These are phyloP conservation scores for Mamestra brassicae DNA, from an alignment of 2,888 invertebrate species.

Conservation along the genomic window DNA sequence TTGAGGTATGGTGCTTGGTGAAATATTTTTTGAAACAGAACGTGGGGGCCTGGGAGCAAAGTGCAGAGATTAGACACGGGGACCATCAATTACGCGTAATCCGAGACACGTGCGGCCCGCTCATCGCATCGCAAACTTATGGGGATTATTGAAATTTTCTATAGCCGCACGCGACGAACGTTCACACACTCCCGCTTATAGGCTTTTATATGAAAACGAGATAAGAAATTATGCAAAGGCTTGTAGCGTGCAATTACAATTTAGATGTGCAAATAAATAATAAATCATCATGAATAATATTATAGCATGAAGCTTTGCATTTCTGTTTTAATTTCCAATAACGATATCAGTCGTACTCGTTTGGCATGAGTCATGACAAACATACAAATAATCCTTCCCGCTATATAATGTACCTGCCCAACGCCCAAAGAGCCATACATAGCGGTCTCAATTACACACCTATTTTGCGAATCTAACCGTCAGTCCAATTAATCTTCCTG, in stretches of 20 bases:
- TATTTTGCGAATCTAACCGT: conserved; percentile 54
- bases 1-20: conserved; percentile 35
- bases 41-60: conserved; percentile 74
- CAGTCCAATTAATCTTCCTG: conserved; percentile 53
- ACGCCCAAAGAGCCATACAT: conserved; percentile 17
- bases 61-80: conserved; percentile 88
- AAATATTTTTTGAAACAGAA: conserved; percentile 57
- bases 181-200: conserved; percentile 51
- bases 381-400: conserved; percentile 6
- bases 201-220: conserved; percentile 54
- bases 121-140: conserved; percentile 83
- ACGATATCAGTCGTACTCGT: background rate
- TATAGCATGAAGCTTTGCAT: conserved; percentile 7
- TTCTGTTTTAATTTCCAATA: conserved; percentile 7
- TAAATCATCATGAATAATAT: conserved; percentile 26
- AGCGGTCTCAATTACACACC: conserved; percentile 56
- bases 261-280: conserved; percentile 40
- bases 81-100: conserved; percentile 89
- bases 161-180: conserved; percentile 69
- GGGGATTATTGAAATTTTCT: conserved; percentile 87
- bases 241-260: conserved; percentile 40
- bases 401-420: conserved; percentile 4
- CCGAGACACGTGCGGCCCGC: conserved; percentile 86
- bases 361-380: background rate
- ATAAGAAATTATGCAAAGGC: conserved; percentile 61